Percentiles rank a stretch among this genome's conserved stretches.
Evolutionary conservation across 2,113 vertebrate genomes (phyloP).

Genomic region (Lutjanus erythropterus): DNA sequence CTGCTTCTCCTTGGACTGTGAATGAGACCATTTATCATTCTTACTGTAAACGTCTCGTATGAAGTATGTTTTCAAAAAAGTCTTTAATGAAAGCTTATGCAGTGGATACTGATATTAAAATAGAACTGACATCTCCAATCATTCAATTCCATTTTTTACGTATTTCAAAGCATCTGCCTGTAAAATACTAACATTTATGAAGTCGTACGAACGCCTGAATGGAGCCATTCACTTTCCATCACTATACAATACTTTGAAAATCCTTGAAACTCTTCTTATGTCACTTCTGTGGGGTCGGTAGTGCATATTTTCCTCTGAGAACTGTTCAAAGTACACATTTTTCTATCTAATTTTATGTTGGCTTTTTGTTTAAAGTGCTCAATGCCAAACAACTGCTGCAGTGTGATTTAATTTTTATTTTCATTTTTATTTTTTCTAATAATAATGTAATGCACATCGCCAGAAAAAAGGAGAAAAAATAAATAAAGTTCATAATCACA

Average conservation of each 20-base stretch:
- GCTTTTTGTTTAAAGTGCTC: not conserved
- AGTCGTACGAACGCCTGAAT: not conserved
- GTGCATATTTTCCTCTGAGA: not conserved
- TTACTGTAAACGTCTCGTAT: not conserved
- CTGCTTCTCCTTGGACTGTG: slow-evolving; percentile 1
- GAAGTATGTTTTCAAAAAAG: not conserved
- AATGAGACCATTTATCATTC: not conserved
- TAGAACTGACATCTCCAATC: not conserved
- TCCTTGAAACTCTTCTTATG: not conserved
- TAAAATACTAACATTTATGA: not conserved
- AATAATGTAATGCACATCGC: too few species aligned
- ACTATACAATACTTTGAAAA: too few species aligned
- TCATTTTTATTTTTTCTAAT: too few species aligned
- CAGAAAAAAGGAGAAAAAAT: too few species aligned
- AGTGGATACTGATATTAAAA: not conserved
- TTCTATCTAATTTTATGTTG: not conserved
- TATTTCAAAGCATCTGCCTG: not conserved
- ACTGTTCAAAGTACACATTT: not conserved
- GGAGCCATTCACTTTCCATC: not conserved
- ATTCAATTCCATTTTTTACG: not conserved
- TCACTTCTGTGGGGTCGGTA: not conserved
- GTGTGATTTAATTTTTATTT: not conserved
- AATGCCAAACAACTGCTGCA: not conserved
- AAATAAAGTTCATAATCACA: too few species aligned
- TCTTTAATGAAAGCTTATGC: rapidly evolving